Base-by-base conservation (phyloP, 2,113 vertebrate genomes). In the Oenanthe oenanthe region DNA sequence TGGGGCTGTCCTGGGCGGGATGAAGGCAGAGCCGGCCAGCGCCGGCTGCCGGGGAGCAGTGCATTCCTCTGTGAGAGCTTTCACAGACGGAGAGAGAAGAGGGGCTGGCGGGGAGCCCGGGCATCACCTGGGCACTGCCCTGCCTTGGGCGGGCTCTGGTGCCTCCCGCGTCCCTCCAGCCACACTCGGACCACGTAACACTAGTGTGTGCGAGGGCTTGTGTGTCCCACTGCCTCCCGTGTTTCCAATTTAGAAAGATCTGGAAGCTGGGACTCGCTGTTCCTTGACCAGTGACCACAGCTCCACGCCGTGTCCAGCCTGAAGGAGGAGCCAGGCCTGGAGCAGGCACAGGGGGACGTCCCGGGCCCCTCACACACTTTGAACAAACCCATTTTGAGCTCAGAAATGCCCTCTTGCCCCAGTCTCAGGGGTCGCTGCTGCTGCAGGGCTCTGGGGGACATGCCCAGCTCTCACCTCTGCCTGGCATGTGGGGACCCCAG, bases 121-220 rank as follows among this genome's bases (percentile, higher is more conserved):
- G 15, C 86, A 65, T 45, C 86, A 9, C 63, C 73, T 13, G 90
- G 72, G 67, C 11, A 12, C 54, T 1, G 45, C 24, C 32, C 13
- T 31, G 45, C 24, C 32, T 12, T 31, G 18, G 61, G 54, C 0
- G 3, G 34, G 71, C 65, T 10, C 11, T 1, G 47, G 63, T 14
- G 31, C 38, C 17, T 15, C 51, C 40, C 40, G 40, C 40, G 40
- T 42, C 40, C 78, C 61, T 43, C 13, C 51, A 6, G 42, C 68
- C 9, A 0, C 81, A 4, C 17, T 12, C 17, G 24, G 4, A 0
- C 1, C 26, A 0, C 4, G 0, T 32, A 56, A 3, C 1, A 0
- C 61, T 4, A 36, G 11, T 3, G 48, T 17, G 47, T 13, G 56
- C 2, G 40, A 0, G 18, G 63, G 21, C 16, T 29, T 4, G 0